These are phyloP conservation scores for Promerops cafer DNA, from an alignment of 2,113 vertebrate species.

Conservation along the genomic window DNA sequence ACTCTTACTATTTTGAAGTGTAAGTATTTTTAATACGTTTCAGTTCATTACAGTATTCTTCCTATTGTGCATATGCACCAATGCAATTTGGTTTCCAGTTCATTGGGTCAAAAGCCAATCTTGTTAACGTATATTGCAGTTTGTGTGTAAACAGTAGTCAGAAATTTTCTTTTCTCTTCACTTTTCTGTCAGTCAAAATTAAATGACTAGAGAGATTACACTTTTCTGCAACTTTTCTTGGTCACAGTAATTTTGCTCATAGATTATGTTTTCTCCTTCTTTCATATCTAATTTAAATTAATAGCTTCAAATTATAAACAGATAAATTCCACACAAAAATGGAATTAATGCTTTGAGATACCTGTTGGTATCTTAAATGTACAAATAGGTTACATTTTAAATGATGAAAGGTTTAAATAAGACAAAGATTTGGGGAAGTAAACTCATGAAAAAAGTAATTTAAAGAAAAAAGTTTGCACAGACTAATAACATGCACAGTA, in stretches of 20 bases:
- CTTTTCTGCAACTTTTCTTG: neutral
- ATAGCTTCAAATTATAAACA: neutral
- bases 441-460: neutral
- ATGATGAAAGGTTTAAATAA: neutral
- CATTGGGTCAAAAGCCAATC: neutral
- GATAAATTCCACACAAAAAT: neutral
- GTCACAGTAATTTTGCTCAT: neutral
- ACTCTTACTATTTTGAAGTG: neutral
- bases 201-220: neutral
- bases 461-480: neutral
- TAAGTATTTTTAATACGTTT: neutral
- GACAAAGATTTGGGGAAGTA: neutral
- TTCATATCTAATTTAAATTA: neutral
- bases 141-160: neutral
- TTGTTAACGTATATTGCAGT: neutral
- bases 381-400: neutral
- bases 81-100: neutral
- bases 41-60: neutral
- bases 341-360: neutral
- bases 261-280: neutral
- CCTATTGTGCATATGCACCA: neutral
- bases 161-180: neutral
- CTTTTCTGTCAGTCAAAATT: neutral
- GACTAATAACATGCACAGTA: neutral
- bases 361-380: neutral